These are phyloP conservation scores for Anthopleura xanthogrammica DNA, from an alignment of 92 coral and sea anemone genomes.

Conservation along the genomic window DNA sequence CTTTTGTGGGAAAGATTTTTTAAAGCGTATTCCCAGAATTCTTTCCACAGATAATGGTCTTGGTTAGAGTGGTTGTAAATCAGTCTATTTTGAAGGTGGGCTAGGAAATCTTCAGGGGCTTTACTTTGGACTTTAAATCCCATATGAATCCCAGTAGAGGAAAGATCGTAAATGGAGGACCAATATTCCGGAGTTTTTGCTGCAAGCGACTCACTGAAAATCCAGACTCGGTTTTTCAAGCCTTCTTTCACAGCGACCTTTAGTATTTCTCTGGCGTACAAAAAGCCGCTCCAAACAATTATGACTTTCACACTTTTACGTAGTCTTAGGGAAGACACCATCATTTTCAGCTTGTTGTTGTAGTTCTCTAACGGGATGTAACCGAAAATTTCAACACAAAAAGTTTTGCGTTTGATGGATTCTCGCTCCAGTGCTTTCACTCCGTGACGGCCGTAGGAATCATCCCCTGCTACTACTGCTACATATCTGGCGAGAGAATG, in stretches of 20 bases:
- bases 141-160: conserved; percentile 35
- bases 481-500: conserved; percentile 27
- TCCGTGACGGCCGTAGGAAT: conserved; percentile 64
- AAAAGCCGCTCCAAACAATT: conserved; percentile 48
- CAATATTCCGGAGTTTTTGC: conserved; percentile 45
- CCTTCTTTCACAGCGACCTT: conserved; percentile 25
- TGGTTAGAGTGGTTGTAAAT: neutral
- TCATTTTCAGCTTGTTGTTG: conserved; percentile 12
- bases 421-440: conserved; percentile 10
- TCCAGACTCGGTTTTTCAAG: conserved; percentile 47
- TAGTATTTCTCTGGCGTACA: conserved; percentile 38
- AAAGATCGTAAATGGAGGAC: neutral
- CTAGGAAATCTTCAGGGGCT: conserved; percentile 14
- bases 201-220: conserved; percentile 52
- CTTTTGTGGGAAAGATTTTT: conserved; percentile 12
- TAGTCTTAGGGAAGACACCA: conserved; percentile 38
- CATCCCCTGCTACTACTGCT: conserved; percentile 56
- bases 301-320: conserved; percentile 37
- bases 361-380: conserved; percentile 43
- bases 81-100: conserved; percentile 20
- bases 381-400: conserved; percentile 51
- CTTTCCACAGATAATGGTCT: conserved; percentile 40
- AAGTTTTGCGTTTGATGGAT: conserved; percentile 21
- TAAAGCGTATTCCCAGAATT: conserved; percentile 39
- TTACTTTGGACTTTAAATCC: conserved; percentile 47